Conservation (phyloP, 2,797 vertebrate genomes). For the Benthosema pterotum region DNA sequence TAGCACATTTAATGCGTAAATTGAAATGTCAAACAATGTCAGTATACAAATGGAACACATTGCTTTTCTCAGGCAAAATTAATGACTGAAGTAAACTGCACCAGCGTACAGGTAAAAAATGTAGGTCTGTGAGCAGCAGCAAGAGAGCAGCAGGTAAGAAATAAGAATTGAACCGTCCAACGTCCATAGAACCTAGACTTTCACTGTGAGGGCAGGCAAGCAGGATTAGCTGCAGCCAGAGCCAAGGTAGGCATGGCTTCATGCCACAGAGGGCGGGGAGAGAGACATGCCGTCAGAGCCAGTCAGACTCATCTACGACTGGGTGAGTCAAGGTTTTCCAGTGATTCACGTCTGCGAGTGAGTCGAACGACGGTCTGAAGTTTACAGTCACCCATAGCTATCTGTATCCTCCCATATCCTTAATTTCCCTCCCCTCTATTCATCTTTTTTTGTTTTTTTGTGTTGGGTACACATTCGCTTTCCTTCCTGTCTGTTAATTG, state of each 20-base stretch:
- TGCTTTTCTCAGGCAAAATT: no score
- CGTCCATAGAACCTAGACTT: slow-evolving; percentile 20
- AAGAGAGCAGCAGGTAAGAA: background rate
- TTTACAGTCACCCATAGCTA: slow-evolving; percentile 24
- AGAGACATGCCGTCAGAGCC: slow-evolving; percentile 81
- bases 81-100: no score
- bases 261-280: slow-evolving; percentile 64
- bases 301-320: slow-evolving; percentile 56
- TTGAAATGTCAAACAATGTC: background rate
- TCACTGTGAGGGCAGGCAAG: slow-evolving; percentile 27
- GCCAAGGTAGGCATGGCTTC: slow-evolving; percentile 23
- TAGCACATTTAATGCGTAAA: no score
- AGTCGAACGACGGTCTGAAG: slow-evolving; percentile 38
- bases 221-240: slow-evolving; percentile 24
- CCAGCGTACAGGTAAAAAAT: background rate
- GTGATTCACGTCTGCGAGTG: slow-evolving; percentile 76
- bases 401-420: slow-evolving; percentile 45
- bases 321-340: slow-evolving; percentile 76
- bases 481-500: slow-evolving; percentile 71
- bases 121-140: background rate
- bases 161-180: background rate
- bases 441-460: slow-evolving; percentile 62
- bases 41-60: background rate
- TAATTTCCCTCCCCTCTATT: slow-evolving; percentile 55
- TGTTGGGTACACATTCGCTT: slow-evolving; percentile 48